Conservation (phyloP, 2,113 vertebrate species). For the Aepyceros melampus region DNA sequence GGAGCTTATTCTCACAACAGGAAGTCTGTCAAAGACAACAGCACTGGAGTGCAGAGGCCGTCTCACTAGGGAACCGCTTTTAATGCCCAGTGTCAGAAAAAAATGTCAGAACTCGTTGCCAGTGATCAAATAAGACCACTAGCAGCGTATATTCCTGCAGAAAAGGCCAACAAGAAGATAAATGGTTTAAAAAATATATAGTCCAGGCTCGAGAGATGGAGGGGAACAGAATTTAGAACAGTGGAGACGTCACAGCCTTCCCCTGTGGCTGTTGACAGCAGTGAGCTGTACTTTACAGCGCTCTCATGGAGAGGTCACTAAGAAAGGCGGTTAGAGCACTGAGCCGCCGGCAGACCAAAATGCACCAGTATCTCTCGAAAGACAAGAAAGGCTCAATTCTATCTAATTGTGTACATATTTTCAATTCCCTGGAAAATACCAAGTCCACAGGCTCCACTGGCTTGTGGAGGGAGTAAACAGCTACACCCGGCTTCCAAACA, state of each 20-base stretch:
- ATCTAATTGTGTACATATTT: slow-evolving; percentile 24
- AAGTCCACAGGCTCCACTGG: not conserved
- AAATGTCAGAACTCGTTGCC: slow-evolving; percentile 38
- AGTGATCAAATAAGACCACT: slow-evolving; percentile 66
- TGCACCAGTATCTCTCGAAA: slow-evolving; percentile 15
- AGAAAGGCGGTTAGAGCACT: slow-evolving; percentile 2
- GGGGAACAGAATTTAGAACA: slow-evolving; percentile 51
- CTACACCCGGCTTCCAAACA: not conserved
- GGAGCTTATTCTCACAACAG: slow-evolving; percentile 30
- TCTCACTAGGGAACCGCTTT: slow-evolving; percentile 44
- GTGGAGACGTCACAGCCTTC: not conserved
- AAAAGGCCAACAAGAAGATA: slow-evolving; percentile 55
- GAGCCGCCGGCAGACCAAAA: slow-evolving; percentile 32
- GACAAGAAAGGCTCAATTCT: slow-evolving; percentile 33
- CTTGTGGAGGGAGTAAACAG: not conserved
- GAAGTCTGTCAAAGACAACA: slow-evolving; percentile 59
- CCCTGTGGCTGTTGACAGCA: slow-evolving; percentile 46
- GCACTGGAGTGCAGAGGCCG: not conserved
- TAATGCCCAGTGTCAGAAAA: slow-evolving; percentile 47
- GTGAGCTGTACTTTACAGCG: slow-evolving; percentile 51
- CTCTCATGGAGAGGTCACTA: slow-evolving; percentile 44
- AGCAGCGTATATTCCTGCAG: slow-evolving; percentile 5
- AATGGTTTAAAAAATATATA: slow-evolving; percentile 49
- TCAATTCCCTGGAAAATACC: slow-evolving; percentile 5
- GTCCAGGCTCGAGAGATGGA: slow-evolving; percentile 19